Evolutionary conservation across 2,797 vertebrate species (phyloP), one percentile per base, ranked within the genome.

Genomic region (Microctenopoma steveboyesi): DNA sequence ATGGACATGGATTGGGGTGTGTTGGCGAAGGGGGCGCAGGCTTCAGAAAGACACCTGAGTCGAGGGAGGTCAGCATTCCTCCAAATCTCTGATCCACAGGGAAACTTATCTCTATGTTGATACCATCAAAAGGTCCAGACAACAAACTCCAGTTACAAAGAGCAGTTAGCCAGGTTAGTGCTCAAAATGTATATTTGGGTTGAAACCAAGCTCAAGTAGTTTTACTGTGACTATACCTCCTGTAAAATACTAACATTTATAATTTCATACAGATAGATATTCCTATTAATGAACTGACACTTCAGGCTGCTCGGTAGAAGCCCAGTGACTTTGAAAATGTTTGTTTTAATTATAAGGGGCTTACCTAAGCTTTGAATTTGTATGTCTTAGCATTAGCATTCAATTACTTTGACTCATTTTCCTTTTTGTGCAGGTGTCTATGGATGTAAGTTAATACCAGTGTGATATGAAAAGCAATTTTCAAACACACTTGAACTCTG

Each of bases 1-100:
- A 79, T 57, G 46, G 73, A 81, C 69, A 79, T 83, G 79, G 84
- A 79, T 90, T 86, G 71, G 64, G 65, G 88, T 93, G 85, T 83
- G 76, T 78, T 80, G 55, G 57, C 33, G 83, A 79, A 27, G 27
- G 37, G 69, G 61, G 64, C 45, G 35, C 70, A 57, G 76, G 63
- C 72, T 83, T 69, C 51, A 86, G 65, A 86, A 72, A 74, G 54
- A 74, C 64, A 78, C 69, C 62, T 4, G 79, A 90, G 78, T 88
- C 68, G 30, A 70, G 33, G 64, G 62, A 80, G 76, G 76, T 76
- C 75, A 71, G 72, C 77, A 90, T 91, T 91, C 90, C 86, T 87
- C 48, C 47, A 69, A 73, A 65, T 78, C 83, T 74, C 64, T 85
- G 89, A 92, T 85, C 90, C 87, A 75, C 69, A 70, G 74, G 78